Base-by-base conservation (phyloP, 2,888 invertebrate species). In the Hypercompe scribonia region DNA sequence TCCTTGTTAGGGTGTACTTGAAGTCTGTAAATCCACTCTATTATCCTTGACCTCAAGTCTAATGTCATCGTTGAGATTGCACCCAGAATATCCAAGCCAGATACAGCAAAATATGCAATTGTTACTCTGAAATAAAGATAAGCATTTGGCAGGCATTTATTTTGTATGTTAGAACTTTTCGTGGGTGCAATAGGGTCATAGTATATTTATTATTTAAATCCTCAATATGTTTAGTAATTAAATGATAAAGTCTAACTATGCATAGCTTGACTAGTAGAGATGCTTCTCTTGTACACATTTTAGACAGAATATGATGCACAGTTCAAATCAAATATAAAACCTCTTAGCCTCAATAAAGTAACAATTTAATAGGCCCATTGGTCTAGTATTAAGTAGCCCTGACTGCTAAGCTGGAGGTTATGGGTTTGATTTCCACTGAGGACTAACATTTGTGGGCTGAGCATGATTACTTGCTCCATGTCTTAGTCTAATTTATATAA, bases 11-110 rank as follows among this genome's bases (percentile, higher is more conserved):
- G 97, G 68, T 96, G 95, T 18, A 99, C 97, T 96, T 99, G 98
- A 34, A 99, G 96, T 42, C 97, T 96, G 91, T 99, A 99, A 75
- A 99, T 97, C 99, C 99, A 99, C 73, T 99, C 97, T 78, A 99
- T 97, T 61, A 99, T 98, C 75, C 97, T 96, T 76, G 96, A 90
- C 83, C 96, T 97, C 69, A 97, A 94, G 68, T 97, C 96, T 71
- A 96, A 91, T 8, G 97, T 95, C 68, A 99, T 91, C 18, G 97
- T 94, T 82, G 98, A 96, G 75, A 99, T 92, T n/a, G 97, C 96
- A 81, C 98, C 97, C 8, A 99, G 95, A 34, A 99, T 96, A 95
- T 99, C 99, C 82, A 99, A 92, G 8, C 99, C 99, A 54, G 99
- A 98, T 72, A 99, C 96, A n/a, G 98, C 97, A 94, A 99, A 99